These are phyloP conservation scores for Nematolebias whitei DNA, from an alignment of 2,113 vertebrate species.

Conservation along the genomic window DNA sequence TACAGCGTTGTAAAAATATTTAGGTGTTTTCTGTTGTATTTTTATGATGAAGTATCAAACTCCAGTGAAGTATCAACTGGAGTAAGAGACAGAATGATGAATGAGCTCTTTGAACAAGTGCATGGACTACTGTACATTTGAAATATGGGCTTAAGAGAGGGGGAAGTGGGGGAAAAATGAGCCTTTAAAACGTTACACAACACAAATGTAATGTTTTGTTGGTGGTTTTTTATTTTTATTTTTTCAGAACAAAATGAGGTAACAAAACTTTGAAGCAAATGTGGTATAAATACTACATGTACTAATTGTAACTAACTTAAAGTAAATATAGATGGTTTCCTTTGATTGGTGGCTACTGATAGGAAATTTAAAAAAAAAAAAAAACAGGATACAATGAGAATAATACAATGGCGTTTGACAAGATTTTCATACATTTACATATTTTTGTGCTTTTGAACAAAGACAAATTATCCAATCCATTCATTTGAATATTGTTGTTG, in stretches of 20 bases:
- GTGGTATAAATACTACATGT: background rate
- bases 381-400: no score
- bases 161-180: conserved; percentile 28
- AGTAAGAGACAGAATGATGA: conserved; percentile 39
- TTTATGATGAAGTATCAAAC: conserved; percentile 33
- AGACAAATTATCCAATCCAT: no score
- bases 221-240: background rate
- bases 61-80: conserved; percentile 21
- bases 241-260: background rate
- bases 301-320: no score
- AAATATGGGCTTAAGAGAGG: conserved; percentile 42
- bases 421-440: no score
- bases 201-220: no score
- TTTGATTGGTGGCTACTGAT: no score
- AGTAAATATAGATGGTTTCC: no score
- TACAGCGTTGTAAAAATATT: no score
- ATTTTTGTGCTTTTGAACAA: no score
- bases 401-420: no score
- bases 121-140: conserved; percentile 42
- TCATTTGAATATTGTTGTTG: no score
- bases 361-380: no score
- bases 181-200: background rate
- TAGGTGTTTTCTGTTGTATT: conserved; percentile 11
- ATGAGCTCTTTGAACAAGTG: conserved; percentile 32
- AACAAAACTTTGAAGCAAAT: background rate